These are phyloP conservation scores for Halisarca cf. caerulea DNA, from an alignment of 37 sponge, comb jelly and placozoan species.

Conservation along the genomic window DNA sequence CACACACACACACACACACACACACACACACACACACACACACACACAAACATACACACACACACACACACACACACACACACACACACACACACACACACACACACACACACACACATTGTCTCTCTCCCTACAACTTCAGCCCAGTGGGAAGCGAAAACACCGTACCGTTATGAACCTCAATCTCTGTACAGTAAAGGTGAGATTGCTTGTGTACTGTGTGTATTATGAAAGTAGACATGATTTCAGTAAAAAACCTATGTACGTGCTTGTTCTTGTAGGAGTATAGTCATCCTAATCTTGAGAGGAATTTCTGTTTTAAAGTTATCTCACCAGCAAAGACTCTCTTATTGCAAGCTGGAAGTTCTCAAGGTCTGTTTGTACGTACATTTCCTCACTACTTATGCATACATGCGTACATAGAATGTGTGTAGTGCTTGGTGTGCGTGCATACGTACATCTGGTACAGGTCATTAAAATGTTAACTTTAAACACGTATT, in stretches of 20 bases:
- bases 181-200: slow-evolving; percentile 85
- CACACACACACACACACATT: neutral
- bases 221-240: no score
- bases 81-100: neutral
- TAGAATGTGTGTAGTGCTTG: neutral
- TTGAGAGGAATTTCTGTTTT: slow-evolving; percentile 85
- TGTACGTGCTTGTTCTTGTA: neutral
- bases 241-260: neutral
- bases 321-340: slow-evolving; percentile 75
- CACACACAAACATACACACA: neutral
- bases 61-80: slow-evolving; percentile 18
- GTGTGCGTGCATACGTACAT: neutral
- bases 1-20: neutral
- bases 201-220: slow-evolving; percentile 5
- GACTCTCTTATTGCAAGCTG: slow-evolving; percentile 80
- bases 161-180: slow-evolving; percentile 58
- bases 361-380: slow-evolving; percentile 58
- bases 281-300: slow-evolving; percentile 50
- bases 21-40: neutral
- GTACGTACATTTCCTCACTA: no score
- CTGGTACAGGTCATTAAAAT: no score
- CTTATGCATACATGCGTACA: no score
- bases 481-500: no score
- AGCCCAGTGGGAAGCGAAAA: slow-evolving; percentile 52
- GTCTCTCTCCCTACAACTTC: neutral